Evolutionary conservation across 2,888 invertebrate genomes (phyloP), one percentile per base, ranked within the genome.

Genomic region (Pemphredon lugubris): DNA sequence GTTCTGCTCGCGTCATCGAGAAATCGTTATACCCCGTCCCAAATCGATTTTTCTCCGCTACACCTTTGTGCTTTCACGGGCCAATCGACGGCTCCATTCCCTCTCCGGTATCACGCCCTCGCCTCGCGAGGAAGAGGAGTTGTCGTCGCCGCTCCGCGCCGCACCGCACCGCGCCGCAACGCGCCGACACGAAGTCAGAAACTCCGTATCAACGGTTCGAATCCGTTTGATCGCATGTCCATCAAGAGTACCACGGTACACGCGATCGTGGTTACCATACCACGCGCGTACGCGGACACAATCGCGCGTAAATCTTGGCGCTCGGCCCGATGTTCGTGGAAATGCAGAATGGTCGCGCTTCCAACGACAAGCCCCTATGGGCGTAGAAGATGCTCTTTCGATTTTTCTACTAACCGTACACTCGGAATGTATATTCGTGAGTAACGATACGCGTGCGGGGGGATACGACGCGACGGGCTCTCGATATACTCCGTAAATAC

Each of bases 21-120:
- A 21, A 47, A 73, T 76, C 72, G 54, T 69, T n/a, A n/a, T 63
- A 58, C 14, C 65, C 32, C 16, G 20, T 16, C 16, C 18, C 40
- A 30, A 45, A 75, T 75, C 59, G 51, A 77, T 63, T 57, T 77
- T 61, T 40, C 42, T 16, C 39, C 30, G 30, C n/a, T n/a, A 40
- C 47, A 47, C 45, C 55, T 63, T 51, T 37, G 16, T 18, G 13
- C 20, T 2, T 34, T 2, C 18, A n/a, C 11, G 11, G 39, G n/a
- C 50, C 53, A 20, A 60, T 60, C 21, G 20, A 3, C 1, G 42
- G 16, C 23, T 20, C 39, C 18, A 26, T 26, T 26, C 4, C 3
- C n/a, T n/a, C 34, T 34, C 9, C 34, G 34, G n/a, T n/a, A n/a
- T 34, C 34, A 34, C 34, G 34, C 34, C 34, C 34, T n/a, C 34